These are phyloP conservation scores for Megamerina dolium DNA, from an alignment of 2,888 invertebrate species.

Conservation along the genomic window DNA sequence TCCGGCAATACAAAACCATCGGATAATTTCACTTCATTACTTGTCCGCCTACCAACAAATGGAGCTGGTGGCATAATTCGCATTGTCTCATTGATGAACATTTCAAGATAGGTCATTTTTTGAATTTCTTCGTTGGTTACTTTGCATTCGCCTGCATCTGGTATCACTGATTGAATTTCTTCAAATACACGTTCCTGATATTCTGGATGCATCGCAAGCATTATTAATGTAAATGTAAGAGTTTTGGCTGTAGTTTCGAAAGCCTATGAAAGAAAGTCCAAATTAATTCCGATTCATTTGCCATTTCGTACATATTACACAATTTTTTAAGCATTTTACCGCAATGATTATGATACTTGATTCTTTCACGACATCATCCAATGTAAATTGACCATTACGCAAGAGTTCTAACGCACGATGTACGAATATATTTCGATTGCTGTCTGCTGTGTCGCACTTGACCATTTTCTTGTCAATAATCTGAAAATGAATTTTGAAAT, in stretches of 20 bases:
- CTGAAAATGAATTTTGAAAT: too few relatives aligned
- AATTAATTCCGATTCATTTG: background rate
- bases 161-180: constrained; percentile 21
- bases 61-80: constrained; percentile 27
- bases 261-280: constrained; percentile 18
- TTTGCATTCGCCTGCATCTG: constrained; percentile 21
- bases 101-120: constrained; percentile 28
- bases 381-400: too few relatives aligned
- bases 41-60: constrained; percentile 23
- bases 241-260: constrained; percentile 26
- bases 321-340: constrained; percentile 9
- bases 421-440: too few relatives aligned
- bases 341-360: constrained; percentile 17
- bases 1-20: constrained; percentile 23
- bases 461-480: too few relatives aligned
- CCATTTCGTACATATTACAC: background rate
- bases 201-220: constrained; percentile 25
- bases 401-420: too few relatives aligned
- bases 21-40: constrained; percentile 16
- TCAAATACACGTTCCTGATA: constrained; percentile 23
- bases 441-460: too few relatives aligned
- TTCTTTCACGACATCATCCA: constrained; percentile 18
- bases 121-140: constrained; percentile 21
- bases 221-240: constrained; percentile 17
- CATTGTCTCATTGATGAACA: constrained; percentile 29